Evolutionary conservation across 2,888 invertebrate genomes (phyloP).

Genomic region (Nymphalis urticae): DNA sequence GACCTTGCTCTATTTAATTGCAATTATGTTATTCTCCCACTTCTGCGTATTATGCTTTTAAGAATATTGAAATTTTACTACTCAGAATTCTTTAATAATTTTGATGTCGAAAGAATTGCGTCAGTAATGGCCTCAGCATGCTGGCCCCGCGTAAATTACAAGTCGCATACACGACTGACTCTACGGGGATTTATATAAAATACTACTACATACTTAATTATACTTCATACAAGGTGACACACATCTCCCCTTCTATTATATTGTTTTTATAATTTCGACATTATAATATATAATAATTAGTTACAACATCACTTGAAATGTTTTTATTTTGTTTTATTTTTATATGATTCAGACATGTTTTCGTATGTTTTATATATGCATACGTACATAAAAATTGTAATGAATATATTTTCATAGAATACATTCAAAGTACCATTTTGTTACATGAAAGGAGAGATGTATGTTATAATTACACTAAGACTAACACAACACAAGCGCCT

Average conservation of each 20-base stretch:
- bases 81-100: conserved; percentile 2
- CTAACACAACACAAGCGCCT: conserved; percentile 79
- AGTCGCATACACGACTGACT: conserved; percentile 32
- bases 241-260: conserved; percentile 52
- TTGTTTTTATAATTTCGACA: background rate
- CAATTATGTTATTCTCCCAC: background rate
- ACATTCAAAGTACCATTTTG: conserved; percentile 25
- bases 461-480: conserved; percentile 51
- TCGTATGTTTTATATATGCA: no score
- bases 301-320: background rate
- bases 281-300: background rate
- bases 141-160: conserved; percentile 41
- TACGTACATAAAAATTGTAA: conserved; percentile 8
- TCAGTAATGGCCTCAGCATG: conserved; percentile 40
- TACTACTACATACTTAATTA: conserved; percentile 60
- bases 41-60: background rate
- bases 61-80: conserved; percentile 6
- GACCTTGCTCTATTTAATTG: background rate
- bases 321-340: background rate
- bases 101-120: background rate
- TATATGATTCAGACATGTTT: no score
- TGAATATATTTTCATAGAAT: conserved; percentile 11
- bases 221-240: conserved; percentile 57
- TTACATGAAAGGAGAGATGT: conserved; percentile 51
- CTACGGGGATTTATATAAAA: conserved; percentile 49